Evolutionary conservation across 2,113 vertebrate genomes (phyloP).

Genomic region (Podiceps cristatus): DNA sequence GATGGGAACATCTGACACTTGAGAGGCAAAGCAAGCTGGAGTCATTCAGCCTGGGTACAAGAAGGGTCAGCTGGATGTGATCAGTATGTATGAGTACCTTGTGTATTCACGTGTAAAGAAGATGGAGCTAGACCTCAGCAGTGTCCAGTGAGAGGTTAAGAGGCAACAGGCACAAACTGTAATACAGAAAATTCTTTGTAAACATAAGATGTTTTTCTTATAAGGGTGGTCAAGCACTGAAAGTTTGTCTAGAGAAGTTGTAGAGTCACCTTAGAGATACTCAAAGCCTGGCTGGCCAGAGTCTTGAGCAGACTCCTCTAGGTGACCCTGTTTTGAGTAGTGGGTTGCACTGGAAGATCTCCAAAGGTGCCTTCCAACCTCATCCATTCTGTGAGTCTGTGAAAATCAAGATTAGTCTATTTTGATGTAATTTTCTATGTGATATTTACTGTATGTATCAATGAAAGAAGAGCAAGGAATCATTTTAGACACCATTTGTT

Average conservation of each 20-base stretch:
- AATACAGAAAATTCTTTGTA: neutral
- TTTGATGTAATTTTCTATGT: neutral
- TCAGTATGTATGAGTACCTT: neutral
- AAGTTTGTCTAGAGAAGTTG: neutral
- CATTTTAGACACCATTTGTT: neutral
- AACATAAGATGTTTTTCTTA: neutral
- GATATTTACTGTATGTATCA: neutral
- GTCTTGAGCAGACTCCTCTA: neutral
- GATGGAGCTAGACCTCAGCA: neutral
- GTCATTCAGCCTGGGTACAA: neutral
- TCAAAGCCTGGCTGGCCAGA: rapidly evolving
- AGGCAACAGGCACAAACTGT: neutral
- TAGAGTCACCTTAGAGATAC: neutral
- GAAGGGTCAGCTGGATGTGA: neutral
- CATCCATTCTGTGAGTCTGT: neutral
- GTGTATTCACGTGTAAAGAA: neutral
- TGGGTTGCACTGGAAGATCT: neutral
- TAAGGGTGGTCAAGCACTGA: neutral
- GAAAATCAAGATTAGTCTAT: neutral
- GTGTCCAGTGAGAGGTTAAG: neutral
- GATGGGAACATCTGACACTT: neutral
- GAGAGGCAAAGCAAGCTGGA: neutral
- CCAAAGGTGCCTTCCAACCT: neutral
- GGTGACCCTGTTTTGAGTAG: neutral
- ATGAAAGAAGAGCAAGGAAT: neutral